phyloP scores from a whole-genome alignment of 2,797 vertebrate genomes.

The Cossypha heuglini region DNA sequence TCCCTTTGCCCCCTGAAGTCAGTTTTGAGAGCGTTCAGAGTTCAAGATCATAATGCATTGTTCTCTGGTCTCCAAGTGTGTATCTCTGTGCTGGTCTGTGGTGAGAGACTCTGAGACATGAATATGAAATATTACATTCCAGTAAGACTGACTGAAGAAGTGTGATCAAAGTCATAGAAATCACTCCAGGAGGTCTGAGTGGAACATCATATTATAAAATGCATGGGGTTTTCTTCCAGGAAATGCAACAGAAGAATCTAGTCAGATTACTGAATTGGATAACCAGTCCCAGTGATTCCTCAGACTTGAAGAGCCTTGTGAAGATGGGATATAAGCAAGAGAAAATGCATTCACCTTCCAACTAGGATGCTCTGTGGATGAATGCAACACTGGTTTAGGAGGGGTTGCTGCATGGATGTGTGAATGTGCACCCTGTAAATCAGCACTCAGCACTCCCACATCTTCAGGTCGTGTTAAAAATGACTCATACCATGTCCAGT shows the following conservation, averaged over 20 bases:
- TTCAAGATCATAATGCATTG: background rate
- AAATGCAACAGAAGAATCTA: constrained; percentile 16
- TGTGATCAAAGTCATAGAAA: background rate
- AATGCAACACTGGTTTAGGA: background rate
- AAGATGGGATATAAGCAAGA: background rate
- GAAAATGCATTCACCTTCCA: background rate
- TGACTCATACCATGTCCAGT: background rate
- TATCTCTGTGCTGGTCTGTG: background rate
- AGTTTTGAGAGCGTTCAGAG: background rate
- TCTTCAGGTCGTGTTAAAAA: background rate
- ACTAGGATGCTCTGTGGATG: background rate
- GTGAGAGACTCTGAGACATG: background rate
- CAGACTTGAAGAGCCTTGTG: background rate
- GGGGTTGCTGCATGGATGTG: background rate
- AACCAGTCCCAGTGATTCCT: background rate
- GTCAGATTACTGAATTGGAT: constrained; percentile 5
- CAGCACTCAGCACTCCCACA: background rate
- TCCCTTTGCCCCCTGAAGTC: background rate
- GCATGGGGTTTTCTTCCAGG: background rate
- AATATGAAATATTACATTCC: background rate
- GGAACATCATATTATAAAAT: background rate
- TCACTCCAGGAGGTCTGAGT: background rate
- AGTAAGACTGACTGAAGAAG: background rate
- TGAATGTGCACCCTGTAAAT: background rate
- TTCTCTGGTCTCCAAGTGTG: background rate